These are phyloP conservation scores for Muricea muricata DNA, from an alignment of 92 coral and sea anemone species.

Conservation along the genomic window DNA sequence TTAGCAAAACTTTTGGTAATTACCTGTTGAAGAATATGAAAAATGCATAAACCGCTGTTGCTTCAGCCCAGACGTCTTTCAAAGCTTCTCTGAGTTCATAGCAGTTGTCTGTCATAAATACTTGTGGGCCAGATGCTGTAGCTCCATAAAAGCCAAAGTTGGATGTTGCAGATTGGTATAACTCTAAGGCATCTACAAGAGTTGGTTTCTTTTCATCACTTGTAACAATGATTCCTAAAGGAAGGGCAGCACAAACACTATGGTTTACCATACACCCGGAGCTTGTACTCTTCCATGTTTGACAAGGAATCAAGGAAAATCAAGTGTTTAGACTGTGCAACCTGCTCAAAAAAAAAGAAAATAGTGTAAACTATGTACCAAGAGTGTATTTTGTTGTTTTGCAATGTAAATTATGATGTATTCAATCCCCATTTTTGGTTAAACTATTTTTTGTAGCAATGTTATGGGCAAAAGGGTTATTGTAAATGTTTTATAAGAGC, in stretches of 20 bases:
- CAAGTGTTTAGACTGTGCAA: not conserved
- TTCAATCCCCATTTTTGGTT: not conserved
- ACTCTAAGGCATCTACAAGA: not conserved
- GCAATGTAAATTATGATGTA: not conserved
- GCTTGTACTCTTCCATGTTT: not conserved
- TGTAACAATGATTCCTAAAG: not conserved
- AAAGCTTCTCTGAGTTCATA: not conserved
- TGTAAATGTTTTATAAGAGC: not conserved
- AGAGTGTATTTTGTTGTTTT: not conserved
- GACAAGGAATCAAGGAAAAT: not conserved
- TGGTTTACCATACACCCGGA: not conserved
- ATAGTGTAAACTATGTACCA: not conserved
- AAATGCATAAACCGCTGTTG: conserved; percentile 1
- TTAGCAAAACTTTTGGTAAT: too few relatives aligned
- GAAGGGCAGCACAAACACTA: not conserved
- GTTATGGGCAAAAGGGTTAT: too few relatives aligned
- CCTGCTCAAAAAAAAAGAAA: too few relatives aligned
- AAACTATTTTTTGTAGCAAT: not conserved
- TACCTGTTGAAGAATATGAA: not conserved
- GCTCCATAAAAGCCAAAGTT: not conserved
- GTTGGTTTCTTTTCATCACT: conserved; percentile 6
- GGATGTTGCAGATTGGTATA: not conserved
- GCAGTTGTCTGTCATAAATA: conserved; percentile 10
- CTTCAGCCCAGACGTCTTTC: not conserved
- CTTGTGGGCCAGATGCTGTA: not conserved